Percentiles rank a stretch among this genome's conserved stretches.
Evolutionary conservation across 2,113 vertebrate species (phyloP).

Genomic region (Guaruba guarouba): DNA sequence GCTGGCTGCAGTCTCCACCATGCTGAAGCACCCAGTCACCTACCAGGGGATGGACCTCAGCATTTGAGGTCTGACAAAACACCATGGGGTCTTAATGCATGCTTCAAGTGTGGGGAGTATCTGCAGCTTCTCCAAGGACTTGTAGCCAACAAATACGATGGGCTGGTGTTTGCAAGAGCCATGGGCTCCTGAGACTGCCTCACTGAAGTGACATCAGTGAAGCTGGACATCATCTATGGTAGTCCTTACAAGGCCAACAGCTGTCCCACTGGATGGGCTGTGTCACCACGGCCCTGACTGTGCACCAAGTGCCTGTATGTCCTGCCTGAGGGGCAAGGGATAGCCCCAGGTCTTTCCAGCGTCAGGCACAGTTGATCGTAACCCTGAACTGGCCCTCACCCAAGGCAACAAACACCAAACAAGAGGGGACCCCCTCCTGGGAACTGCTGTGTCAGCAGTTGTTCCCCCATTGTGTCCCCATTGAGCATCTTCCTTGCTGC

Average conservation of each 20-base stretch:
- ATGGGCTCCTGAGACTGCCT: accelerated
- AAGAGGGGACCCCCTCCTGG: background rate
- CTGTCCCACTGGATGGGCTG: background rate
- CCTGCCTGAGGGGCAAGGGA: background rate
- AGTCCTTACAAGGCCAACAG: background rate
- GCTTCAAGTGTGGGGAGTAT: background rate
- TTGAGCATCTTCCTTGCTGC: accelerated
- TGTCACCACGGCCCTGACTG: accelerated
- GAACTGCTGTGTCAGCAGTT: background rate
- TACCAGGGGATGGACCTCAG: background rate
- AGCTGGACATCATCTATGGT: background rate
- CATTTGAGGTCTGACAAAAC: background rate
- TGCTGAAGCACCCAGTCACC: accelerated
- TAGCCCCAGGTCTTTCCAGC: background rate
- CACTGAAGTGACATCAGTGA: background rate
- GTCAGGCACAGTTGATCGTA: background rate
- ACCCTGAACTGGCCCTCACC: background rate
- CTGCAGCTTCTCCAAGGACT: background rate
- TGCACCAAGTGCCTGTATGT: background rate
- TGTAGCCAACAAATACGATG: background rate
- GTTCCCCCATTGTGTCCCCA: background rate
- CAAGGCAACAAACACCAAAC: background rate
- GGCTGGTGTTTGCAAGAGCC: background rate
- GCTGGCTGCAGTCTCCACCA: background rate
- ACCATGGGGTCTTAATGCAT: background rate